Evolutionary conservation across 1,140 invertebrate genomes (phyloP).

Genomic region (Drosophila arawakana): DNA sequence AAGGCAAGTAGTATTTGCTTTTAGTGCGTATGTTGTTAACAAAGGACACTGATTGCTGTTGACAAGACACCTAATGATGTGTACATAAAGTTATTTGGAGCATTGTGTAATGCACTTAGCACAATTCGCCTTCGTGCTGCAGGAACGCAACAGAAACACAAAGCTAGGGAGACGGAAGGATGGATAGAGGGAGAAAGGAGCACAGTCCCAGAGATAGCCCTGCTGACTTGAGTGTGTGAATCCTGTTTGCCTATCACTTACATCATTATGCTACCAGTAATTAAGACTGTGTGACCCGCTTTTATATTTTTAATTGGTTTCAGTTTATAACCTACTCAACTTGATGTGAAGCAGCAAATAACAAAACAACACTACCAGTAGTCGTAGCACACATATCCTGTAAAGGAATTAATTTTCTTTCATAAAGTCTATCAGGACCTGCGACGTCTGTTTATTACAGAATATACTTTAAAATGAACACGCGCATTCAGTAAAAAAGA

Average conservation of each 20-base stretch:
- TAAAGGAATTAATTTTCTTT: not conserved
- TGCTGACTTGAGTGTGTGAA: not conserved
- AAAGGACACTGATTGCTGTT: conserved; percentile 71
- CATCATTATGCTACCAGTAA: conserved; percentile 40
- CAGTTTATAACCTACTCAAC: conserved; percentile 10
- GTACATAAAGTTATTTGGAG: conserved; percentile 58
- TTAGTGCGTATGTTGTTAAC: conserved; percentile 50
- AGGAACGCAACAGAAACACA: not conserved
- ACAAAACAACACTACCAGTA: not conserved
- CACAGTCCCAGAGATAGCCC: not conserved
- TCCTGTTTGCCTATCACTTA: conserved; percentile 40
- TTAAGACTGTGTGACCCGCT: conserved; percentile 34
- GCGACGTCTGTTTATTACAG: not conserved
- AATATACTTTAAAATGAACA: conserved; percentile 25
- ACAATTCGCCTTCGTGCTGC: conserved; percentile 12
- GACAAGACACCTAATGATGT: conserved; percentile 64
- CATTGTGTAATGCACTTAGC: conserved; percentile 49
- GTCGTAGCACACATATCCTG: not conserved
- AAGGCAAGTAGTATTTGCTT: conserved; percentile 37
- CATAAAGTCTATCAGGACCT: not conserved
- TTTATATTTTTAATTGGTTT: conserved; percentile 60
- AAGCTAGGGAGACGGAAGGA: not conserved
- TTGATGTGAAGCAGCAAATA: conserved; percentile 1
- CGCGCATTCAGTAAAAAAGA: conserved; percentile 30
- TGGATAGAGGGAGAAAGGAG: not conserved